Evolutionary conservation across 2,888 invertebrate genomes (phyloP), one percentile per base, ranked within the genome.

Genomic region (Volucella bombylans): DNA sequence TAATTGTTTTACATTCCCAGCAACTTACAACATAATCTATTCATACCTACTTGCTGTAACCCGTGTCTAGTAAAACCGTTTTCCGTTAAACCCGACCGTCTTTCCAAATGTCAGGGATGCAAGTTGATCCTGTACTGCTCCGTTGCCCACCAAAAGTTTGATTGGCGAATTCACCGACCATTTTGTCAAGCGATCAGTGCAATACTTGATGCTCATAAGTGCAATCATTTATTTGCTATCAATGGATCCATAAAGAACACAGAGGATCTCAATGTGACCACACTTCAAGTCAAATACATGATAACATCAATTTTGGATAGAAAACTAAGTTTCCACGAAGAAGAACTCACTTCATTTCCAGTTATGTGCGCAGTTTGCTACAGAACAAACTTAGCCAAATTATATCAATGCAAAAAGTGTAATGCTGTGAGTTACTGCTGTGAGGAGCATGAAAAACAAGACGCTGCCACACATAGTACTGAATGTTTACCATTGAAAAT

Each of bases 91-190:
- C 54, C 67, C 18, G 52, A 1, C 4, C 55, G 62, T 64, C 68
- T 85, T 8, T 59, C 69, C 4, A 57, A 82, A 86, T 96, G 95
- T 90, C 92, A 93, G 10, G 93, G 93, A 9, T 96, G 95, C 89
- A 93, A 93, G 86, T 88, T 92, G 18, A 93, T 93, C 9, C 92
- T 93, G 47, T 96, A 96, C 90, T 96, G 96, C 90, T 92, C 91
- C 73, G 93, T 93, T 83, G 93, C 94, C 11, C 95, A 96, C 89
- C 95, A 95, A 88, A 93, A 93, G 64, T 89, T 92, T 47, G 94
- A 95, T 89, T 95, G 95, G 95, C 93, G 93, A 59, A 89, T 90
- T 0, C 96, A 96, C 89, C 94, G 93, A 87, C 88, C 88, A 3
- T 86, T 91, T 12, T 96, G 95, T 88, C 91, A 92, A 50, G 92